Base-by-base conservation (phyloP, 2,888 invertebrate genomes). In the Mylabris sibirica region DNA sequence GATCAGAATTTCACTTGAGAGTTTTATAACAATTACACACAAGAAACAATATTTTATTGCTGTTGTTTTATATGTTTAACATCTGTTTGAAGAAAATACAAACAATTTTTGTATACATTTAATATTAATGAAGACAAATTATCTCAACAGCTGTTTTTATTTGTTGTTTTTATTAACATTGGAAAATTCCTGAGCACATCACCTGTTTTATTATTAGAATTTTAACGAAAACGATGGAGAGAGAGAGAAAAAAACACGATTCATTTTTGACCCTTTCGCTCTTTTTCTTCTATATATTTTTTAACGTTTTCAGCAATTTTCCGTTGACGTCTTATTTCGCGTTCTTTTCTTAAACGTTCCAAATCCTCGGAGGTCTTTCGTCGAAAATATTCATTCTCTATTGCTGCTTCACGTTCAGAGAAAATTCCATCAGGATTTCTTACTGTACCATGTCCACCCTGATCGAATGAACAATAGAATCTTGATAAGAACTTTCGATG, bases 361-460 rank as follows among this genome's bases (percentile, higher is more conserved):
- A 70, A 44, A n/a, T 68, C 67, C 60, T 65, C 63, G 12, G 8
- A 26, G 3, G 63, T 57, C 24, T 68, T 67, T 38, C 64, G 11
- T 11, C 68, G 65, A 30, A 70, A 70, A 38, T 70, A 70, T 30
- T 38, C 8, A 38, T 70, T 70, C 34, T 70, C 70, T 20, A 65
- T 49, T 3, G 65, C 68, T 5, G 70, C 70, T 17, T 70, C 65
- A 12, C 66, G 65, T 14, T 68, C 70, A 0, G 70, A 60, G 34
- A 70, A 68, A 1, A 68, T 24, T 14, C 65, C 68, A 17, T 67
- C 65, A 26, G 59, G 59, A n/a, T 63, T 53, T 2, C 22, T 24
- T 2, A 67, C 63, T 3, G 70, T 68, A 12, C 68, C 67, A 34
- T 22, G 5, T 8, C 67, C 67, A 49, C 49, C 49, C n/a, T 1